phyloP scores from a whole-genome alignment of 2,113 vertebrate species.

The Epinephelus fuscoguttatus region DNA sequence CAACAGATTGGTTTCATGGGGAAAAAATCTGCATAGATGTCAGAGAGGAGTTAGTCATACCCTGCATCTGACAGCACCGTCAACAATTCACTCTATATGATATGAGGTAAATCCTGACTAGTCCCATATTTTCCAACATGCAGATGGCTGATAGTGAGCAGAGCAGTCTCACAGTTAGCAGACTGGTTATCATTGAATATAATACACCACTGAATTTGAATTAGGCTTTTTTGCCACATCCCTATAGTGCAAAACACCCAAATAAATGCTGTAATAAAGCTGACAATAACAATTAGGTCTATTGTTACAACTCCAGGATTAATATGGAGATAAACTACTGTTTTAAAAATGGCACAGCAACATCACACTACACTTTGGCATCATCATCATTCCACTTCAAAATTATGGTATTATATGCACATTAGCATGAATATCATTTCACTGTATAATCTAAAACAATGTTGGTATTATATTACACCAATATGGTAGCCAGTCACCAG shows the following conservation, averaged over 20 bases:
- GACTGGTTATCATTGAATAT: slow-evolving; percentile 11
- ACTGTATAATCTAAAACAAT: not conserved
- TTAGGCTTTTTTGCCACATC: not conserved
- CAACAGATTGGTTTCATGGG: not conserved
- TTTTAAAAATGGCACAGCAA: not conserved
- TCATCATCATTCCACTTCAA: not conserved
- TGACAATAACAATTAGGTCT: not conserved
- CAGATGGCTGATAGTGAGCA: slow-evolving; percentile 47
- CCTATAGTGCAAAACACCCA: not conserved
- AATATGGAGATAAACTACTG: not conserved
- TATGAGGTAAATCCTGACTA: slow-evolving; percentile 45
- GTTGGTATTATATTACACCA: too few species aligned
- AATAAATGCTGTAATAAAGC: not conserved
- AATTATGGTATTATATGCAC: not conserved
- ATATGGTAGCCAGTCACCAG: too few species aligned
- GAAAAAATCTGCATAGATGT: not conserved
- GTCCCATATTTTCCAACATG: slow-evolving; percentile 28
- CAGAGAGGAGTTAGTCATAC: slow-evolving; percentile 13
- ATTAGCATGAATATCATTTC: not conserved
- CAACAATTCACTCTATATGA: slow-evolving; percentile 24
- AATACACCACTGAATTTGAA: slow-evolving; percentile 8
- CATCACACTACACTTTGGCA: not conserved
- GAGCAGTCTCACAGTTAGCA: slow-evolving; percentile 1
- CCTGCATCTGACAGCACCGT: not conserved
- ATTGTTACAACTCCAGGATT: not conserved